Evolutionary conservation across 1,140 invertebrate species (phyloP).

Genomic region (Ctenoplectra terminalis): DNA sequence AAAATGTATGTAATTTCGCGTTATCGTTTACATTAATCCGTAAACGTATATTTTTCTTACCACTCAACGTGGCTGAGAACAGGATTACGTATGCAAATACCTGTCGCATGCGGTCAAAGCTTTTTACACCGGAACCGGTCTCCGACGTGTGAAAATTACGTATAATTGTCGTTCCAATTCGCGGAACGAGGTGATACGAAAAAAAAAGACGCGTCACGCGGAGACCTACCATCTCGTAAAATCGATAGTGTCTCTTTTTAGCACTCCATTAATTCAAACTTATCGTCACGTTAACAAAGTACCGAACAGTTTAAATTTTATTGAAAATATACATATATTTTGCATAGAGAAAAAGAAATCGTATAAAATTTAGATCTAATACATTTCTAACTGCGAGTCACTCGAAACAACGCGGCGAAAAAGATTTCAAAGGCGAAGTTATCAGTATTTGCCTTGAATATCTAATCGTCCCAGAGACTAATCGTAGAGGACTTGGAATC

Average conservation of each 20-base stretch:
- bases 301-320: no score
- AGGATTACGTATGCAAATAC: not conserved
- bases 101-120: not conserved
- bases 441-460: conserved; percentile 40
- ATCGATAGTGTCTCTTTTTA: not conserved
- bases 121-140: conserved; percentile 6
- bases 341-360: no score
- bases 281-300: no score
- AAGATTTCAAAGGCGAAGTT: conserved; percentile 10
- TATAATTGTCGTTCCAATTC: not conserved
- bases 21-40: conserved; percentile 3
- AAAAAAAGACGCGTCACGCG: not conserved
- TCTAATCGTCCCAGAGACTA: conserved; percentile 26
- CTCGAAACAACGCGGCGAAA: not conserved
- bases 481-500: not conserved
- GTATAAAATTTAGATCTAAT: no score
- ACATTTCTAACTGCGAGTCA: no score
- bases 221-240: not conserved
- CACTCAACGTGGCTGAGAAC: no score
- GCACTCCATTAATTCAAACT: no score
- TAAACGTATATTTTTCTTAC: not conserved
- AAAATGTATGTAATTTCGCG: not conserved
- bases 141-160: not conserved
- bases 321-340: no score
- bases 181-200: not conserved